Evolutionary conservation across 2,797 vertebrate species (phyloP).

Genomic region (Heteromormyrus szaboi): DNA sequence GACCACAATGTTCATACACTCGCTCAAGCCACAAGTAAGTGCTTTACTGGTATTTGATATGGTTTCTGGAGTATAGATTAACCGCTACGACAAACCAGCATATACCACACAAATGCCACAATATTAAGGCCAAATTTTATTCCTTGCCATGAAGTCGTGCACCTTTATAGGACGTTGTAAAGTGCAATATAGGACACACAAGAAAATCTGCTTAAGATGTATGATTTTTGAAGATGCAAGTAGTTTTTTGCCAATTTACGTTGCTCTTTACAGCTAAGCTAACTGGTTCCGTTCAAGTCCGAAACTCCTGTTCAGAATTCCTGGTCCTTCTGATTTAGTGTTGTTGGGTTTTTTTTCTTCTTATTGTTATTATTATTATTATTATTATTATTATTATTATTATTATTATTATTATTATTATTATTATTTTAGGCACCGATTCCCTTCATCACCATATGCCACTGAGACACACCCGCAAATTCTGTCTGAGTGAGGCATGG

Average conservation of each 20-base stretch:
- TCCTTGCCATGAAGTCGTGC: not conserved
- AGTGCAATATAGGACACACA: not conserved
- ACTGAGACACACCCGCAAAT: constrained; percentile 52
- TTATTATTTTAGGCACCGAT: constrained; percentile 57
- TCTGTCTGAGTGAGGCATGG: constrained; percentile 52
- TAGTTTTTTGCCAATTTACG: not conserved
- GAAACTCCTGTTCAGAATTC: not conserved
- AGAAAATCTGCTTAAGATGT: not conserved
- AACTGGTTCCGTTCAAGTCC: not conserved
- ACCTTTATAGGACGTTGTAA: not conserved
- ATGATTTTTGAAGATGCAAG: not conserved
- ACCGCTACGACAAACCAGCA: not conserved
- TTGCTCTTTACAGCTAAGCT: not conserved
- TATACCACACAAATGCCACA: not conserved
- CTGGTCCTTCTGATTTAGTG: constrained; percentile 30
- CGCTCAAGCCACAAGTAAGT: not conserved
- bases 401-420: constrained; percentile 55
- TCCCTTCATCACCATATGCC: constrained; percentile 56
- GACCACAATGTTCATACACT: constrained; percentile 7
- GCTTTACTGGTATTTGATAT: not conserved
- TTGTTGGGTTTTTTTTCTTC: too few relatives aligned
- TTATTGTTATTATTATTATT: constrained; percentile 52
- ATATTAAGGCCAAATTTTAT: not conserved
- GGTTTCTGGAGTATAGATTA: not conserved
- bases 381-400: constrained; percentile 56